Evolutionary conservation across 2,113 vertebrate species (phyloP).

Genomic region (Athene cunicularia): DNA sequence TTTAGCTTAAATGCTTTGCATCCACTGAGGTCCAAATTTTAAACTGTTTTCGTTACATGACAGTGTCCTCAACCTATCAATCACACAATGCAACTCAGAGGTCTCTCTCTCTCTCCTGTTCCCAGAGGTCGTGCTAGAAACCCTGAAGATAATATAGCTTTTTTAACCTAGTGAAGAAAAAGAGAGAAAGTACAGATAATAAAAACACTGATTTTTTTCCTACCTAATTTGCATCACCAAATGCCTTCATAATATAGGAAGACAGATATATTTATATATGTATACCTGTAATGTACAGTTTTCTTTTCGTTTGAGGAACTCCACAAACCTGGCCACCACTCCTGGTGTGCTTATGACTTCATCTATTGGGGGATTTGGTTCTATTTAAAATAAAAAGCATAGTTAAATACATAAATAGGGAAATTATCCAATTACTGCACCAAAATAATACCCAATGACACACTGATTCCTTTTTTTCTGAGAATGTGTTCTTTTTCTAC

Average conservation of each 20-base stretch:
- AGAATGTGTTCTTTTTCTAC: not conserved
- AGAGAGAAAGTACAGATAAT: not conserved
- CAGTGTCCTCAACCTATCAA: not conserved
- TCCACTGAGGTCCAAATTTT: not conserved
- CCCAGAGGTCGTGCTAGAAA: not conserved
- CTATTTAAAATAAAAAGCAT: constrained; percentile 71
- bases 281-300: constrained; percentile 97
- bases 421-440: not conserved
- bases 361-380: constrained; percentile 97
- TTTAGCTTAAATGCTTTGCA: not conserved
- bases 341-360: constrained; percentile 95
- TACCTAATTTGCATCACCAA: not conserved
- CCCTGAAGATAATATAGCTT: not conserved
- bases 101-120: not conserved
- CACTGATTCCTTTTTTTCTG: not conserved
- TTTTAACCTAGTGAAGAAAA: not conserved
- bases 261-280: not conserved
- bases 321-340: constrained; percentile 95
- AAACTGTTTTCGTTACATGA: not conserved
- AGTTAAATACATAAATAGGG: not conserved
- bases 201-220: not conserved
- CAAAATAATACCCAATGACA: not conserved
- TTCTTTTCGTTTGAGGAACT: constrained; percentile 95
- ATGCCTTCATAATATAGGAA: not conserved
- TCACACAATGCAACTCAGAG: not conserved